These are phyloP conservation scores for Syndactyla subalaris DNA, from an alignment of 2,797 vertebrate genomes.

Conservation along the genomic window DNA sequence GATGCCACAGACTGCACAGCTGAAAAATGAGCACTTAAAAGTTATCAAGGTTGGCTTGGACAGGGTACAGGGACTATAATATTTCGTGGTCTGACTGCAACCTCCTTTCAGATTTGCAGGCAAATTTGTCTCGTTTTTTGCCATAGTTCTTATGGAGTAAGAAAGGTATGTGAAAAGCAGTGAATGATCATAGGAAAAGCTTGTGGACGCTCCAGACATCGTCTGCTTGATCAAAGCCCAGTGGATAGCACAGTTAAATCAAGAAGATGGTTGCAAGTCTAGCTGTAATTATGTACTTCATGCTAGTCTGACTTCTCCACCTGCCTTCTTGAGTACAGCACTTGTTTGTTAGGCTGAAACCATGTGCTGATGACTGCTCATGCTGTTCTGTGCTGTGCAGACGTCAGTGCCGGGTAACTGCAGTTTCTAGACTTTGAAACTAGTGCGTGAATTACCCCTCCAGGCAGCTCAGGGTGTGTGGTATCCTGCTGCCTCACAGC, in stretches of 20 bases:
- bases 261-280: background rate
- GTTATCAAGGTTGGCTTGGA: background rate
- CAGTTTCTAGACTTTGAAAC: conserved; percentile 29
- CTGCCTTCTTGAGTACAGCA: background rate
- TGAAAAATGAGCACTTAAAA: background rate
- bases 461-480: background rate
- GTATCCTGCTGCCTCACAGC: background rate
- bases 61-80: background rate
- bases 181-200: background rate
- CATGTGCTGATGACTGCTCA: background rate
- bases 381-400: background rate
- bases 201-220: background rate
- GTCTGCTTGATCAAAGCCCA: background rate
- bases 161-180: background rate
- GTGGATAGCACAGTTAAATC: background rate
- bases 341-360: background rate
- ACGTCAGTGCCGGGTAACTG: background rate
- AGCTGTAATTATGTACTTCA: background rate
- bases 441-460: background rate
- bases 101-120: background rate
- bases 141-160: background rate
- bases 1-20: background rate
- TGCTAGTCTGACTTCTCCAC: background rate
- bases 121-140: background rate
- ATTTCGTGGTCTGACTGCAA: background rate